Percentiles rank a stretch among this genome's conserved stretches.
Evolutionary conservation across 1,140 invertebrate genomes (phyloP).

Genomic region (Sinonovacula constricta): DNA sequence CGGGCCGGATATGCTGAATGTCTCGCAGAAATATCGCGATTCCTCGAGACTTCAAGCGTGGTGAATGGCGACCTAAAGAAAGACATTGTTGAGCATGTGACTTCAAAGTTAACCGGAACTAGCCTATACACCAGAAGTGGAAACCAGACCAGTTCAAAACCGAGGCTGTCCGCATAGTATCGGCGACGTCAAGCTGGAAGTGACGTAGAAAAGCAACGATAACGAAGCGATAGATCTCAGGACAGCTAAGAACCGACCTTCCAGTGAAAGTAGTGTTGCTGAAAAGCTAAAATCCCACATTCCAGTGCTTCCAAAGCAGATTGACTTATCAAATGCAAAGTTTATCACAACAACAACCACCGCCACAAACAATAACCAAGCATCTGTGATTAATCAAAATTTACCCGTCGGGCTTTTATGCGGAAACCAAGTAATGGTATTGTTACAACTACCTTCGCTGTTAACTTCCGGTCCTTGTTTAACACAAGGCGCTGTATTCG

Average conservation of each 20-base stretch:
- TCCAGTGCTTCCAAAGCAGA: background rate
- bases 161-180: background rate
- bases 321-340: background rate
- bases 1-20: slow-evolving; percentile 38
- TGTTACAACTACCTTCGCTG: slow-evolving; percentile 16
- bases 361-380: background rate
- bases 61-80: slow-evolving; percentile 3
- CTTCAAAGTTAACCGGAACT: slow-evolving; percentile 2
- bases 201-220: too few species aligned
- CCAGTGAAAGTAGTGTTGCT: background rate
- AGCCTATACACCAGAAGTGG: background rate
- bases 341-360: background rate
- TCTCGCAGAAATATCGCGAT: slow-evolving; percentile 21
- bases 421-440: slow-evolving; percentile 29
- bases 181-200: background rate
- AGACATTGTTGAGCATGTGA: slow-evolving; percentile 22
- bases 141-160: background rate
- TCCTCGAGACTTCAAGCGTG: slow-evolving; percentile 15
- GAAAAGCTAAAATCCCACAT: background rate
- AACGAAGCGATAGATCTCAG: slow-evolving; percentile 15
- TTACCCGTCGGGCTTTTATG: slow-evolving; percentile 11
- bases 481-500: too few species aligned
- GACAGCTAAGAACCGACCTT: background rate
- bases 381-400: too few species aligned
- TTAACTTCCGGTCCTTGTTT: too few species aligned